Base-by-base conservation (phyloP, 2,888 invertebrate species). In the Alentia gelatinosa region DNA sequence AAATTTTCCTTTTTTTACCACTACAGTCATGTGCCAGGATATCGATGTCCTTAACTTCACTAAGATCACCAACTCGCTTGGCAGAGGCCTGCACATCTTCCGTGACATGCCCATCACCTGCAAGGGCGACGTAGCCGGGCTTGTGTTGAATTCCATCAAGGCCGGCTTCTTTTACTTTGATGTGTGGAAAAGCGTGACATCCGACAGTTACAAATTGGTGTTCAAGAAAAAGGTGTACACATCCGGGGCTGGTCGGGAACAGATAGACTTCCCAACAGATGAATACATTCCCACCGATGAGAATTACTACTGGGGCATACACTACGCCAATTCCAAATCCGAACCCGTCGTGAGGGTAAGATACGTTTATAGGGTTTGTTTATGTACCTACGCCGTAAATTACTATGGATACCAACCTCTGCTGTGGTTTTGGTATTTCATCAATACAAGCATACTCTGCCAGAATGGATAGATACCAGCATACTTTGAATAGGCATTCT, bases 111-210 rank as follows among this genome's bases (percentile, higher is more conserved):
- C 75, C 33, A 37, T 75, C 75, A 75, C 75, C 19, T 75, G 75
- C 30, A 5, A 30, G 75, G 75, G 75, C 19, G 75, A 75, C 3
- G 33, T 75, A 3, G 19, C 5, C 26, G 75, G 75, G 19, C 26
- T 75, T 15, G 37, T 75, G 7, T 26, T 75, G 19, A 75, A 75
- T 26, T 30, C 75, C 33, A 75, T 75, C 19, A 3, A 37, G 26
- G 75, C 75, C 23, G 68, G 75, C 75, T 75, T 37, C 75, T 75
- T 75, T 33, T 75, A 75, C 75, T 37, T 75, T 35, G 75, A 75
- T 19, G 30, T 75, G 1, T 75, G 19, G 3, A 19, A 3, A 30
- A 30, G 19, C 15, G 19, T 7, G 1, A 75, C 75, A n/a, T 1
- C 4, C 3, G 30, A n/a, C n/a, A 1, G 7, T 19, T 75, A 75